Percentiles rank a stretch among this genome's conserved stretches.
phyloP scores from a whole-genome alignment of 2,888 invertebrate species.

The Drosophila barbarae region DNA sequence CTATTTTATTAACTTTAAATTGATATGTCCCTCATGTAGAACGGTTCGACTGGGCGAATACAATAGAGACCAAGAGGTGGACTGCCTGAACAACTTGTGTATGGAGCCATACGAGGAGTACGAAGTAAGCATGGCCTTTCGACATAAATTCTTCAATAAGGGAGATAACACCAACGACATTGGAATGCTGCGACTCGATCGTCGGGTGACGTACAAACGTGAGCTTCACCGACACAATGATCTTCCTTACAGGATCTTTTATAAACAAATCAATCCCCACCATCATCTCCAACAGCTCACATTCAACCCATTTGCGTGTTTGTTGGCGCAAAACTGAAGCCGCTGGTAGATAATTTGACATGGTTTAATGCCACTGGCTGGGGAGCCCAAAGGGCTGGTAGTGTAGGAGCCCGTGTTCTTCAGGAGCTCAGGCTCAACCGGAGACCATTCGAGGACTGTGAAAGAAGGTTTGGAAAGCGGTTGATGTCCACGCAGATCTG shows the following conservation, averaged over 20 bases:
- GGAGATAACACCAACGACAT: neutral
- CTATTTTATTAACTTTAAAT: neutral
- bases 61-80: neutral
- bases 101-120: neutral
- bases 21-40: neutral
- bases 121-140: neutral
- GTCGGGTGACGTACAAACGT: slow-evolving; percentile 6
- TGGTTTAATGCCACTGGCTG: slow-evolving; percentile 8
- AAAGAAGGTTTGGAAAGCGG: neutral
- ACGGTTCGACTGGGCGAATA: slow-evolving; percentile 14
- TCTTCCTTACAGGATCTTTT: neutral
- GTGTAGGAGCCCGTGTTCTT: neutral
- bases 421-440: neutral
- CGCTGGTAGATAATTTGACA: neutral
- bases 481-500: slow-evolving; percentile 1
- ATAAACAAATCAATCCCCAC: neutral
- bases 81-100: neutral
- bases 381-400: neutral
- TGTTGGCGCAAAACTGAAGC: neutral
- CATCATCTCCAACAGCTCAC: neutral
- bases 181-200: slow-evolving; percentile 9
- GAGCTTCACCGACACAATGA: neutral
- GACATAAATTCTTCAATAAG: neutral
- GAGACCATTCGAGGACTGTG: neutral
- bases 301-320: slow-evolving; percentile 18